Percentiles rank a stretch among this genome's conserved stretches.
phyloP scores from a whole-genome alignment of 35 echinoderm and acorn worm species.

The Heliocidaris erythrogramma region DNA sequence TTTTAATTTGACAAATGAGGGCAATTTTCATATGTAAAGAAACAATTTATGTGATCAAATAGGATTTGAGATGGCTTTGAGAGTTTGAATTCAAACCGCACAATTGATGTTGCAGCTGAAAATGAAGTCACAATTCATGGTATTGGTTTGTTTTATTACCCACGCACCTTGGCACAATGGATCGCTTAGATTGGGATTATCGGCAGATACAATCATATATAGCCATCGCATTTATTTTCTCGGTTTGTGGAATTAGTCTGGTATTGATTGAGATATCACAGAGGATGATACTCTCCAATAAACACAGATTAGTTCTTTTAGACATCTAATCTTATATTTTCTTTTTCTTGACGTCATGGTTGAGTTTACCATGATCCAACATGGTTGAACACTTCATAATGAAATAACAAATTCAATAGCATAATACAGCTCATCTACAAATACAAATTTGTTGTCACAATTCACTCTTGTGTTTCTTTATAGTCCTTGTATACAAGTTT shows the following conservation, averaged over 20 bases:
- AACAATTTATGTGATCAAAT: constrained; percentile 11
- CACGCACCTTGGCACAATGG: not conserved
- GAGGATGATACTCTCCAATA: not conserved
- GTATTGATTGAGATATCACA: not conserved
- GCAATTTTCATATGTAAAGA: constrained; percentile 26
- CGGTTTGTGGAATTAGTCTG: not conserved
- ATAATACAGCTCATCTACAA: not conserved
- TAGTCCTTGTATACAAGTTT: not conserved
- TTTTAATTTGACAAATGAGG: constrained; percentile 42
- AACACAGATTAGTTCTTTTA: not conserved
- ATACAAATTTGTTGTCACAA: not conserved
- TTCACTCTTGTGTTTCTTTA: not conserved
- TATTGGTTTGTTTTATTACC: not conserved
- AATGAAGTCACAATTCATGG: not conserved
- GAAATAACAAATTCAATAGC: not conserved
- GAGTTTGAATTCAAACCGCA: constrained; percentile 2
- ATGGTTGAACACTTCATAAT: not conserved
- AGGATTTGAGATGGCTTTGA: not conserved
- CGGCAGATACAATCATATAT: not conserved
- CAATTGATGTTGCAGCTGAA: not conserved
- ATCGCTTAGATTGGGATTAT: not conserved
- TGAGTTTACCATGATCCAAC: not conserved
- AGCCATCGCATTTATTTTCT: not conserved
- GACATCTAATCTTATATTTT: not conserved
- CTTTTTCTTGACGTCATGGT: not conserved